A percentile compares a stretch with the other conserved stretches of the same genome.
Evolutionary conservation across 1,140 invertebrate genomes (phyloP).

Genomic region (Papilio aristodemus): DNA sequence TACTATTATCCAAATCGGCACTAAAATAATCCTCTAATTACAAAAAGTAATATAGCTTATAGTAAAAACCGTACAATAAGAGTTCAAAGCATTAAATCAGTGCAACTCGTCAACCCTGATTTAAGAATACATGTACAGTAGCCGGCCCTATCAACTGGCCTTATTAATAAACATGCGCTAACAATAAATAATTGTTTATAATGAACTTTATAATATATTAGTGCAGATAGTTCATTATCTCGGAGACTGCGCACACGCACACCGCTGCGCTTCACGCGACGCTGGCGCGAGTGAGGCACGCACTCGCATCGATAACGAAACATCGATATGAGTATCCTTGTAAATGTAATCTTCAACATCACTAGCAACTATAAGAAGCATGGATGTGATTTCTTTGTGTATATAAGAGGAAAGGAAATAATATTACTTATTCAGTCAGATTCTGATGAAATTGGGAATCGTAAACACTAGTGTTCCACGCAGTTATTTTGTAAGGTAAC

Average conservation of each 20-base stretch:
- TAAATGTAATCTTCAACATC: not conserved
- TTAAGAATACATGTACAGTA: slow-evolving; percentile 67
- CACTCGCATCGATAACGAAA: slow-evolving; percentile 45
- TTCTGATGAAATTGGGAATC: too few species aligned
- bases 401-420: too few species aligned
- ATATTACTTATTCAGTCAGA: too few species aligned
- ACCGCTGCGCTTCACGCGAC: slow-evolving; percentile 52
- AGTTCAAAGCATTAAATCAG: slow-evolving; percentile 29
- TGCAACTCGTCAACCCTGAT: slow-evolving; percentile 50
- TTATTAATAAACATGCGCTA: slow-evolving; percentile 80
- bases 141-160: slow-evolving; percentile 60
- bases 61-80: slow-evolving; percentile 23
- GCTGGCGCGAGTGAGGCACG: slow-evolving; percentile 42
- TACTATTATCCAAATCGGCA: not conserved
- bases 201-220: slow-evolving; percentile 81
- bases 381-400: too few species aligned
- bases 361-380: not conserved
- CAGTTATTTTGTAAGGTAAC: too few species aligned
- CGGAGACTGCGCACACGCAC: slow-evolving; percentile 60
- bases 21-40: slow-evolving; percentile 1
- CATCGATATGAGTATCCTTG: slow-evolving; percentile 1
- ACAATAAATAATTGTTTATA: slow-evolving; percentile 81
- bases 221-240: slow-evolving; percentile 78
- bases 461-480: too few species aligned
- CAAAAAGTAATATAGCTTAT: slow-evolving; percentile 1